A percentile compares a stretch with the other conserved stretches of the same genome.
Evolutionary conservation across 2,888 invertebrate species (phyloP).

Genomic region (Tachystola acroxantha): DNA sequence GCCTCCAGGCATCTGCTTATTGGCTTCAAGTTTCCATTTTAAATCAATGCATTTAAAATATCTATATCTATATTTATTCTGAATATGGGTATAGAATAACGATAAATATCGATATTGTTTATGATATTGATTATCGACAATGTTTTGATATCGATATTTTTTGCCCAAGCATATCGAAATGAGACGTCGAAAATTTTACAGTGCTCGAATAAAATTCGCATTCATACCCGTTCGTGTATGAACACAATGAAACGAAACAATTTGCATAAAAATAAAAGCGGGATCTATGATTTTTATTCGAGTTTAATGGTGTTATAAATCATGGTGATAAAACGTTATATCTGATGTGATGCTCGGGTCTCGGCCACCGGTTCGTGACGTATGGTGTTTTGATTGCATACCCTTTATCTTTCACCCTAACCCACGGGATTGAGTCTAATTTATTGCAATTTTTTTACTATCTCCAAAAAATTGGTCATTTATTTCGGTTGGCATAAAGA

Average conservation of each 20-base stretch:
- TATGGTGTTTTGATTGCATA: slow-evolving; percentile 41
- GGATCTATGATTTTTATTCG: slow-evolving; percentile 50
- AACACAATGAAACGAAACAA: slow-evolving; percentile 42
- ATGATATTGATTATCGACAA: too few species aligned
- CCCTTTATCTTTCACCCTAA: slow-evolving; percentile 17
- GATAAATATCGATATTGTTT: too few species aligned
- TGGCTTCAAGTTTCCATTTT: too few species aligned
- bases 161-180: slow-evolving; percentile 2
- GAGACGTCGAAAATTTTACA: slow-evolving; percentile 7
- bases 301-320: slow-evolving; percentile 58
- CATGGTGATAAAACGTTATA: slow-evolving; percentile 47
- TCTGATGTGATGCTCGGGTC: slow-evolving; percentile 30
- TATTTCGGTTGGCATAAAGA: not conserved
- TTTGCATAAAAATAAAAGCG: slow-evolving; percentile 44
- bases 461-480: not conserved
- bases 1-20: too few species aligned
- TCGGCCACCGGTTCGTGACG: slow-evolving; percentile 23
- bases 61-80: too few species aligned
- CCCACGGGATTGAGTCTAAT: slow-evolving; percentile 1
- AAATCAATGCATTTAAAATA: too few species aligned
- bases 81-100: too few species aligned
- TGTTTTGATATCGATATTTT: too few species aligned
- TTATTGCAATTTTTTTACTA: slow-evolving; percentile 5
- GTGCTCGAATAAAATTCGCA: slow-evolving; percentile 10
- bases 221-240: slow-evolving; percentile 14